A percentile compares a stretch with the other conserved stretches of the same genome.
phyloP scores from a whole-genome alignment of 2,888 invertebrate species.

The Protonemura montana region DNA sequence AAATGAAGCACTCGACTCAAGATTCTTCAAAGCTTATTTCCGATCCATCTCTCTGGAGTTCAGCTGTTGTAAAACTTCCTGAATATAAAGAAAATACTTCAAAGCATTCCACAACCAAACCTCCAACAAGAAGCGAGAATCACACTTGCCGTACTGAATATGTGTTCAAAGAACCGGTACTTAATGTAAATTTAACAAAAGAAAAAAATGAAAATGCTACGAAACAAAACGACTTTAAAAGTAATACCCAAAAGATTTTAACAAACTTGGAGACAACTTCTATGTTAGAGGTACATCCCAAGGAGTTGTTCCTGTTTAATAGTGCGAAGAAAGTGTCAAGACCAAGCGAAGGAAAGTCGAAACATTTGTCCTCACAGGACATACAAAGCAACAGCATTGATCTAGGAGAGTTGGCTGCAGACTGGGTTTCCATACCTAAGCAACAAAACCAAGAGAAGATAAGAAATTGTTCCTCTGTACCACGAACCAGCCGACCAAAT shows the following conservation, averaged over 20 bases:
- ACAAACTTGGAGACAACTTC: constrained; percentile 39
- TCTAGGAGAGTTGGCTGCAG: constrained; percentile 37
- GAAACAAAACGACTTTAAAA: constrained; percentile 44
- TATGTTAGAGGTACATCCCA: constrained; percentile 41
- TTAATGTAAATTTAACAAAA: constrained; percentile 30
- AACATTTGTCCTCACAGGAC: constrained; percentile 46
- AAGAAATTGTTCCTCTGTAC: constrained; percentile 8
- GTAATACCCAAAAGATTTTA: constrained; percentile 38
- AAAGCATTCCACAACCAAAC: constrained; percentile 30
- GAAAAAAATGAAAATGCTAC: constrained; percentile 37
- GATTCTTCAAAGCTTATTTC: neutral
- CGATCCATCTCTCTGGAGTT: constrained; percentile 26
- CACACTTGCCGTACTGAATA: constrained; percentile 45
- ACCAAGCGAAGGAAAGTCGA: constrained; percentile 43
- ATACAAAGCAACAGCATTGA: constrained; percentile 40
- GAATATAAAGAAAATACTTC: constrained; percentile 38
- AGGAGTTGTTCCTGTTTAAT: constrained; percentile 41
- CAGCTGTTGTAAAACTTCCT: constrained; percentile 40
- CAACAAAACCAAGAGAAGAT: constrained; percentile 39
- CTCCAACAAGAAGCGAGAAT: constrained; percentile 21
- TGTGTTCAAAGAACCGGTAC: constrained; percentile 45
- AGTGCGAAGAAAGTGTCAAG: constrained; percentile 39
- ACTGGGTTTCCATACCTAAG: constrained; percentile 41
- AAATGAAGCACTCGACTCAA: constrained; percentile 34
- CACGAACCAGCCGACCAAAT: constrained; percentile 34